These are phyloP conservation scores for Odocoileus hemionus DNA, from an alignment of 2,113 vertebrate species.

Conservation along the genomic window DNA sequence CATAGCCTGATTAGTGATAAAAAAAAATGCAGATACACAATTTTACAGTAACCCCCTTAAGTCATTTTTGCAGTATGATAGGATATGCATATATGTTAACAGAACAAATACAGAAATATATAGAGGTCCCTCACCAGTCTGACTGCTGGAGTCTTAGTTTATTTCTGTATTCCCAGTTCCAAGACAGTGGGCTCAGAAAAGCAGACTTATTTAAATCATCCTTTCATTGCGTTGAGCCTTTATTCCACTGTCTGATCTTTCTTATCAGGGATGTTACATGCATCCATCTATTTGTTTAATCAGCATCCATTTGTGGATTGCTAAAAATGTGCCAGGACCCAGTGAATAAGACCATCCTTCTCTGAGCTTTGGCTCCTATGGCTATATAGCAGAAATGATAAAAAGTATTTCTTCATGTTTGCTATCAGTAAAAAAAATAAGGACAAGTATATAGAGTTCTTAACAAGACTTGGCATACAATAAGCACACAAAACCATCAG, in stretches of 20 bases:
- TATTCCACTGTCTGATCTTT: not conserved
- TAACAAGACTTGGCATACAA: not conserved
- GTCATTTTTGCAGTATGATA: not conserved
- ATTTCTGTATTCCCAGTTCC: not conserved
- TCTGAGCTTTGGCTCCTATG: not conserved
- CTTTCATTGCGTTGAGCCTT: not conserved
- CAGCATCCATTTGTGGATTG: not conserved
- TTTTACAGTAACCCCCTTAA: not conserved
- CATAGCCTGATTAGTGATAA: not conserved
- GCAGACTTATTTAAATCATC: not conserved
- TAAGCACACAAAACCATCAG: not conserved
- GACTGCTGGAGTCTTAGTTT: not conserved
- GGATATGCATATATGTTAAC: not conserved
- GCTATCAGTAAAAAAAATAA: not conserved
- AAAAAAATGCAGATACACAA: not conserved
- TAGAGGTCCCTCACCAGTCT: not conserved
- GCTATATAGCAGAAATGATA: not conserved
- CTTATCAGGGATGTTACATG: not conserved
- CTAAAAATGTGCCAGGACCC: not conserved
- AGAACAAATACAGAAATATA: not conserved
- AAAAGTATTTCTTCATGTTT: not conserved
- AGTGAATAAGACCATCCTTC: not conserved
- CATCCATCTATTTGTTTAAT: not conserved
- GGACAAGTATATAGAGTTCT: not conserved
- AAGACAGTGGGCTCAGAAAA: not conserved